These are phyloP conservation scores for Zelleria hepariella DNA, from an alignment of 2,888 invertebrate species.

Conservation along the genomic window DNA sequence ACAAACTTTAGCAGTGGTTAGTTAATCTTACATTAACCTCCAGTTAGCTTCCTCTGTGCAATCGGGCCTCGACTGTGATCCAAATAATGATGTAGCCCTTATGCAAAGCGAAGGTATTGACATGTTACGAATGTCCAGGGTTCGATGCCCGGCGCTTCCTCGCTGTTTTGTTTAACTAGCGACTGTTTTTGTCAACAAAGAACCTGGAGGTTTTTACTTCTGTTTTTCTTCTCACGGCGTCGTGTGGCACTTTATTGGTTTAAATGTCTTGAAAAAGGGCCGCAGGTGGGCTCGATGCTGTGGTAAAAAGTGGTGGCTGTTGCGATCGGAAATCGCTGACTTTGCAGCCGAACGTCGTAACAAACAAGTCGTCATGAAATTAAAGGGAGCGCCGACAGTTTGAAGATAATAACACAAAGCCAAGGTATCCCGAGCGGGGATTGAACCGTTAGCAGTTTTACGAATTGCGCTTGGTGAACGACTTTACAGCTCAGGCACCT, in stretches of 20 bases:
- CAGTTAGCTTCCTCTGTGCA: neutral
- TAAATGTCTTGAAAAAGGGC: neutral
- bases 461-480: too few relatives aligned
- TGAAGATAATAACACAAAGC: too few relatives aligned
- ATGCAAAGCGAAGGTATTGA: conserved; percentile 62
- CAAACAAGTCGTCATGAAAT: too few relatives aligned
- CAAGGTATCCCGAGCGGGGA: too few relatives aligned
- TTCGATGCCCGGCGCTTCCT: conserved; percentile 56
- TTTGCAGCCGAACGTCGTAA: too few relatives aligned
- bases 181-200: conserved; percentile 23
- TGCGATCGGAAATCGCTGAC: too few relatives aligned
- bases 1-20: too few relatives aligned
- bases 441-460: too few relatives aligned
- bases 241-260: neutral
- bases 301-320: too few relatives aligned
- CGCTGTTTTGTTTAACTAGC: conserved; percentile 36
- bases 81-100: conserved; percentile 62
- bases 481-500: too few relatives aligned
- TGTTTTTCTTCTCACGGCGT: neutral
- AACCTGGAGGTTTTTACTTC: neutral
- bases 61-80: conserved; percentile 14
- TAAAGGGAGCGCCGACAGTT: too few relatives aligned
- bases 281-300: neutral
- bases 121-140: conserved; percentile 39
- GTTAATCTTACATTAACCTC: neutral